Evolutionary conservation across 2,113 vertebrate species (phyloP), one percentile per base, ranked within the genome.

Genomic region (Martes martes): DNA sequence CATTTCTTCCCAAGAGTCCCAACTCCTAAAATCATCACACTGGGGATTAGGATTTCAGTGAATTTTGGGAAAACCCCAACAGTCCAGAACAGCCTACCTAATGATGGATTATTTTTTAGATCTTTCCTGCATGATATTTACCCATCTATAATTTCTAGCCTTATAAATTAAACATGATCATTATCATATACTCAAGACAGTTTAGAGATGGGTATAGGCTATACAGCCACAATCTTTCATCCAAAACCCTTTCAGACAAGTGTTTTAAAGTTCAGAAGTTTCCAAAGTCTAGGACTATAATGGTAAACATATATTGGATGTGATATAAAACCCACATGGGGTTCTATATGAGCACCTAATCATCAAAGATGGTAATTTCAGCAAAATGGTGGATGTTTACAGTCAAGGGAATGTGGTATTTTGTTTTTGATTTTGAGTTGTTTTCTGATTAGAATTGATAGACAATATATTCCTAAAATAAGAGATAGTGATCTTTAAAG

Each of bases 241-340:
- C 21, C 18, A 39, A 47, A 85, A n/a, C 4, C 1, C 13, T 45
- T 15, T 0, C 0, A 8, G 14, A 1, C 39, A 8, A 78, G 26
- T 61, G 4, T 86, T 36, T n/a, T 78, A 23, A 57, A 76, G 6
- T 33, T 80, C 18, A 83, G n/a, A 91, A 57, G 18, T 76, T 85
- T 73, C 52, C 47, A 63, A 26, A 8, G 1, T 39, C 24, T 71
- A 47, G 24, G 63, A 67, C 23, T n/a, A 55, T 65, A 79, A 26
- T 13, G 4, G 15, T 4, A 65, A 67, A 4, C 15, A 67, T n/a
- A 79, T 47, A 33, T 4, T 61, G 42, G 9, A 73, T 55, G 13
- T n/a, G 52, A 61, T 28, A 1, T 26, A 71, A 88, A 4, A 47
- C 9, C 3, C 15, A 16, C 2, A 7, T 28, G 21, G 16, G 2